These are phyloP conservation scores for Phrynosoma platyrhinos DNA, from an alignment of 2,113 vertebrate species.

Conservation along the genomic window DNA sequence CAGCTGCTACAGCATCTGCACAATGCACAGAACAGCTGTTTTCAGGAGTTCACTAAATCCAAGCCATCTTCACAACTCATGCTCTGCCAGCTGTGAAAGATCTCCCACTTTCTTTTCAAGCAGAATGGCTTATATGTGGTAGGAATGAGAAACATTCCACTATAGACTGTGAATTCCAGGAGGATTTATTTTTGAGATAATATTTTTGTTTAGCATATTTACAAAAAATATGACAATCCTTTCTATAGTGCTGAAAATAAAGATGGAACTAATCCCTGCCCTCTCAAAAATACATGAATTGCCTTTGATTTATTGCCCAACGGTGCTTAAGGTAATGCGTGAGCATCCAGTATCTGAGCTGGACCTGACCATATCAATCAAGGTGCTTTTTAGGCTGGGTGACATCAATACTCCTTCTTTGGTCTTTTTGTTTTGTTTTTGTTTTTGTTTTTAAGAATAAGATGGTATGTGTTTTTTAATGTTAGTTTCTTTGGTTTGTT, in stretches of 20 bases:
- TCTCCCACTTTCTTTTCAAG: not conserved
- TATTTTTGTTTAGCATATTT: not conserved
- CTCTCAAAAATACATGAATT: not conserved
- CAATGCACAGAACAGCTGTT: not conserved
- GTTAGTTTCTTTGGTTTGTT: too few relatives aligned
- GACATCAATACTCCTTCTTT: not conserved
- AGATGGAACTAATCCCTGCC: not conserved
- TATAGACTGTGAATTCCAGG: not conserved
- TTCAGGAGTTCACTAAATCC: not conserved
- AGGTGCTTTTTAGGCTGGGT: not conserved
- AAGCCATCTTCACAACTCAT: not conserved
- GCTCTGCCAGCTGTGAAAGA: not conserved
- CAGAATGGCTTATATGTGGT: not conserved
- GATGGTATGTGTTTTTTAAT: too few relatives aligned
- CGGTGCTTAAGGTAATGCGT: not conserved
- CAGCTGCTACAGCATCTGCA: not conserved
- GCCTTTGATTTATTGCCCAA: not conserved
- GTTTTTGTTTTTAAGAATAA: too few relatives aligned
- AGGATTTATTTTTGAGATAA: not conserved
- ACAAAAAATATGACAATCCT: not conserved
- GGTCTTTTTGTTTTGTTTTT: too few relatives aligned
- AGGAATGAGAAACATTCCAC: not conserved
- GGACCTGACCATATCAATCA: not conserved
- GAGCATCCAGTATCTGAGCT: not conserved
- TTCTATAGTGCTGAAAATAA: too few relatives aligned